Conservation (phyloP, 2,888 invertebrate genomes). For the Sesia bembeciformis region DNA sequence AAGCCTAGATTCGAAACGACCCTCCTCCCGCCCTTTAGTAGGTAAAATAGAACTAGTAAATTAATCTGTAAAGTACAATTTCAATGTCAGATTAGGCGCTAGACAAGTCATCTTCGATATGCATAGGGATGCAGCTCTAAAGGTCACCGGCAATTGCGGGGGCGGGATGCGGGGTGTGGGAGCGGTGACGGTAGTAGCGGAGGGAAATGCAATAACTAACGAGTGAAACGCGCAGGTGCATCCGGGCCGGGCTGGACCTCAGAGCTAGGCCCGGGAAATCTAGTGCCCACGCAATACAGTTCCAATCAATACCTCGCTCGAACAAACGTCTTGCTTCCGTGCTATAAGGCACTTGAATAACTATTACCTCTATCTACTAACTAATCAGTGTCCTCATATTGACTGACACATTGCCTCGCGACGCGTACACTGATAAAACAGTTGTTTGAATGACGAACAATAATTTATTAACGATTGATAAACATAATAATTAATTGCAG, state of each 20-base stretch:
- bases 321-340: not conserved
- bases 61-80: no score
- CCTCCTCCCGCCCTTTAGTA: no score
- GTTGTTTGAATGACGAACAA: not conserved
- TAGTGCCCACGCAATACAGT: not conserved
- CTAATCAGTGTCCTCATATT: not conserved
- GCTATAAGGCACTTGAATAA: not conserved
- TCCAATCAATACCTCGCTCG: not conserved
- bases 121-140: slow-evolving; percentile 57
- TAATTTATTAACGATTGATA: no score
- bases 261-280: not conserved
- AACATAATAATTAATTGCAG: no score
- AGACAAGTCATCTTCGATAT: slow-evolving; percentile 3
- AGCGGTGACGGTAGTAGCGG: slow-evolving; percentile 10
- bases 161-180: slow-evolving; percentile 11
- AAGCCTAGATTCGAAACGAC: no score
- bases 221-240: slow-evolving; percentile 56
- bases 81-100: no score
- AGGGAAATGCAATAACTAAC: slow-evolving; percentile 37
- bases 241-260: slow-evolving; percentile 1
- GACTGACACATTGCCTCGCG: slow-evolving; percentile 2
- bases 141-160: slow-evolving; percentile 33
- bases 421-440: slow-evolving; percentile 1
- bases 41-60: no score
- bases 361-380: not conserved